Percentiles rank a stretch among this genome's conserved stretches.
Evolutionary conservation across 35 echinoderm and acorn worm genomes (phyloP).

Genomic region (Apostichopus japonicus): DNA sequence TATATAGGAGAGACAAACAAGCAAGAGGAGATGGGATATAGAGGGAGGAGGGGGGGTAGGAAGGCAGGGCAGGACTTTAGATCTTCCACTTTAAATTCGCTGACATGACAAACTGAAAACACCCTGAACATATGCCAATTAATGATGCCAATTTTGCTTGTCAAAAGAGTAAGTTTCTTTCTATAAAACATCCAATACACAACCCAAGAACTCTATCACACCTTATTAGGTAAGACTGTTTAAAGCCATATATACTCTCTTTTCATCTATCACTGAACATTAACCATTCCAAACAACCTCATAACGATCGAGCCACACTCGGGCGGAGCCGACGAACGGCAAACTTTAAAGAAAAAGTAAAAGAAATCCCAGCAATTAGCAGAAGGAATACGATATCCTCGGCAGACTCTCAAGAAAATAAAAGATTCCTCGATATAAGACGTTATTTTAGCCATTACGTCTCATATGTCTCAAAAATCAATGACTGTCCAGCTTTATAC

Average conservation of each 20-base stretch:
- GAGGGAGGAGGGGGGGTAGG: too few species aligned
- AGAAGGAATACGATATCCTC: constrained; percentile 25
- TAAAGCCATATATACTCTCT: neutral
- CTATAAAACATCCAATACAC: too few species aligned
- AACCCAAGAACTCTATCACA: too few species aligned
- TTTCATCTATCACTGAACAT: neutral
- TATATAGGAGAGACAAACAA: too few species aligned
- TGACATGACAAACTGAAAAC: too few species aligned
- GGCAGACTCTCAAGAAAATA: constrained; percentile 11
- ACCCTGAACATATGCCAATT: too few species aligned
- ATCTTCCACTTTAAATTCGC: too few species aligned
- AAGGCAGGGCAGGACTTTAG: too few species aligned
- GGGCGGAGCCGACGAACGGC: neutral
- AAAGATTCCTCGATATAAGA: constrained; percentile 8
- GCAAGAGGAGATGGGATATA: too few species aligned
- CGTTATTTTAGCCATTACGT: constrained; percentile 22
- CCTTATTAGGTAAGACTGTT: neutral
- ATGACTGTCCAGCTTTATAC: neutral
- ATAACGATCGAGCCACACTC: neutral
- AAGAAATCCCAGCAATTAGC: constrained; percentile 28
- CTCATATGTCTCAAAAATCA: constrained; percentile 34
- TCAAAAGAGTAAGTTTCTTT: too few species aligned
- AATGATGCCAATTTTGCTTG: too few species aligned
- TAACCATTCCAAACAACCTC: neutral
- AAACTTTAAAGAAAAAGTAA: neutral